Evolutionary conservation across 2,888 invertebrate species (phyloP).

Genomic region (Acanthacorydalis orientalis): DNA sequence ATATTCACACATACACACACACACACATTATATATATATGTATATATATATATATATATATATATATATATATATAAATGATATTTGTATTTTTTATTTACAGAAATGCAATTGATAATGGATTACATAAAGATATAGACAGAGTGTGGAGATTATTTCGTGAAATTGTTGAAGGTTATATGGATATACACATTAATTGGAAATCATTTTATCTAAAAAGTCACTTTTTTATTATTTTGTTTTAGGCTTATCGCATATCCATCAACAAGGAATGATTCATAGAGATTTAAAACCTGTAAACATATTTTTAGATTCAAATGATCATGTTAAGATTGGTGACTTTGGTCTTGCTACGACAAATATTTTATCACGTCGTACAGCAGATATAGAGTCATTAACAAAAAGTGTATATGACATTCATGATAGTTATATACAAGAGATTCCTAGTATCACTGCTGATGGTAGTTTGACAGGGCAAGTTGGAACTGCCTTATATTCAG

Average conservation of each 20-base stretch:
- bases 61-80: background rate
- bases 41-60: too few relatives aligned
- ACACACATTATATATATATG: too few relatives aligned
- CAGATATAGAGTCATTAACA: constrained; percentile 11
- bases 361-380: constrained; percentile 23
- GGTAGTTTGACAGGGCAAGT: constrained; percentile 61
- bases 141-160: constrained; percentile 84
- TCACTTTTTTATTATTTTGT: constrained; percentile 1
- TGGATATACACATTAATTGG: background rate
- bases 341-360: constrained; percentile 88
- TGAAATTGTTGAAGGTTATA: constrained; percentile 75
- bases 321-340: constrained; percentile 95
- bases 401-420: constrained; percentile 15
- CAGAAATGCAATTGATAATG: constrained; percentile 72
- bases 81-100: constrained; percentile 7
- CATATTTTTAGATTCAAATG: constrained; percentile 85
- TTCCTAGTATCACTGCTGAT: constrained; percentile 14
- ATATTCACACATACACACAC: background rate
- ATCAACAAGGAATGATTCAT: constrained; percentile 81
- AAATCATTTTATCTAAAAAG: background rate
- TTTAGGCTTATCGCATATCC: constrained; percentile 65
- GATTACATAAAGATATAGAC: constrained; percentile 56
- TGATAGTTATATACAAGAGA: background rate
- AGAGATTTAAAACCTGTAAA: constrained; percentile 78
- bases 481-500: constrained; percentile 89